phyloP scores from a whole-genome alignment of 2,113 vertebrate genomes.

The Heloderma charlesbogerti region DNA sequence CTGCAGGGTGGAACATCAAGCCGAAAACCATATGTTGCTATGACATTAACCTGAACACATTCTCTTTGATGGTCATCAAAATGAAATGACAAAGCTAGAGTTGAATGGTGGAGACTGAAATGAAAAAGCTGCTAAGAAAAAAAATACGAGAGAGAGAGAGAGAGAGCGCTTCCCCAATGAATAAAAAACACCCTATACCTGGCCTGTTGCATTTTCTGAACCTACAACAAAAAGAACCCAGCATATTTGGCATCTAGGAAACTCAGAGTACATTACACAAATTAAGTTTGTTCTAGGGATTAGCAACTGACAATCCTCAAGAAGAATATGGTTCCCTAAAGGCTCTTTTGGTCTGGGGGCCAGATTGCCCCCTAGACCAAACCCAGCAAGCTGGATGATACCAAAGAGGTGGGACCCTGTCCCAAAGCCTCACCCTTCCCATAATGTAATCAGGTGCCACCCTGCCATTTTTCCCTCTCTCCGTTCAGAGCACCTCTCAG shows the following conservation, averaged over 20 bases:
- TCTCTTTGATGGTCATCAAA: slow-evolving; percentile 67
- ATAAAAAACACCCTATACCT: no score
- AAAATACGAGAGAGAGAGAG: neutral
- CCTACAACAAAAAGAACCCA: neutral
- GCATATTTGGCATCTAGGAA: neutral
- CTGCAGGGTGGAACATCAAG: slow-evolving; percentile 51
- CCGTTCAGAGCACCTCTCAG: no score
- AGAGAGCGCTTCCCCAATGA: slow-evolving; percentile 65
- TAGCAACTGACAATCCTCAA: neutral
- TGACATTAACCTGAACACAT: slow-evolving; percentile 52
- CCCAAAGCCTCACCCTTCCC: no score
- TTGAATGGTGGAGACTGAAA: slow-evolving; percentile 52
- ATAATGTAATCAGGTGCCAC: no score
- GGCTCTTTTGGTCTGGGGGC: no score
- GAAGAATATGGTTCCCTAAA: neutral
- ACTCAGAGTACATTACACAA: neutral
- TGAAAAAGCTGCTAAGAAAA: slow-evolving; percentile 54
- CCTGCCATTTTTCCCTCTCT: no score
- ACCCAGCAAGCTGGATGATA: no score
- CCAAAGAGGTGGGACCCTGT: no score
- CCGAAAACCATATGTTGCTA: slow-evolving; percentile 61
- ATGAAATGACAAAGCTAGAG: slow-evolving; percentile 62
- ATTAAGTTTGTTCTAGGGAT: neutral
- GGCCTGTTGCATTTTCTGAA: neutral
- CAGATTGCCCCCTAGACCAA: no score